phyloP scores from a whole-genome alignment of 2,888 invertebrate genomes.

The Pristionchus maxplancki region DNA sequence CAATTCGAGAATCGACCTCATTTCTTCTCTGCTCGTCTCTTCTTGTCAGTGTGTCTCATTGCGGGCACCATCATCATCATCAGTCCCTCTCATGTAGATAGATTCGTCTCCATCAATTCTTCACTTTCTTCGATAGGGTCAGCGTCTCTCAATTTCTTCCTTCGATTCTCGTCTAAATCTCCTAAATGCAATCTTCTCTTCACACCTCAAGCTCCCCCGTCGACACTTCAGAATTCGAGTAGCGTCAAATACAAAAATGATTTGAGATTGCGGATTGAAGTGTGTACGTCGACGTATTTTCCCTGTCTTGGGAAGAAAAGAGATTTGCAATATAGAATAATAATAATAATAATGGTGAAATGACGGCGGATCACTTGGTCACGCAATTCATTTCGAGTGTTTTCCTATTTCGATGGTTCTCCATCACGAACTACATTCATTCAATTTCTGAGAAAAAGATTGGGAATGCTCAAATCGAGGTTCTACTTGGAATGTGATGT shows the following conservation, averaged over 20 bases:
- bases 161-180: background rate
- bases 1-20: background rate
- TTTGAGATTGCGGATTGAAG: background rate
- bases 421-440: background rate
- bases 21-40: too few relatives aligned
- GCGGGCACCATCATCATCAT: too few relatives aligned
- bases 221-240: slow-evolving; percentile 37
- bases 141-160: background rate
- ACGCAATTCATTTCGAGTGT: slow-evolving; percentile 18
- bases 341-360: slow-evolving; percentile 10
- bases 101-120: background rate
- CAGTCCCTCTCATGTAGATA: too few relatives aligned
- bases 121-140: background rate
- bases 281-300: background rate
- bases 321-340: slow-evolving; percentile 9
- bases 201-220: slow-evolving; percentile 2
- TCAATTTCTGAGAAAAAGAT: background rate
- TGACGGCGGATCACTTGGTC: background rate
- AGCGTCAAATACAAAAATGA: slow-evolving; percentile 31
- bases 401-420: background rate
- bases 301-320: background rate
- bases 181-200: slow-evolving; percentile 8
- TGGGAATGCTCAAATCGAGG: background rate
- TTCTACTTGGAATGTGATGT: slow-evolving; percentile 26
- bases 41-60: too few relatives aligned